phyloP scores from a whole-genome alignment of 2,113 vertebrate species.

The Thymallus thymallus region DNA sequence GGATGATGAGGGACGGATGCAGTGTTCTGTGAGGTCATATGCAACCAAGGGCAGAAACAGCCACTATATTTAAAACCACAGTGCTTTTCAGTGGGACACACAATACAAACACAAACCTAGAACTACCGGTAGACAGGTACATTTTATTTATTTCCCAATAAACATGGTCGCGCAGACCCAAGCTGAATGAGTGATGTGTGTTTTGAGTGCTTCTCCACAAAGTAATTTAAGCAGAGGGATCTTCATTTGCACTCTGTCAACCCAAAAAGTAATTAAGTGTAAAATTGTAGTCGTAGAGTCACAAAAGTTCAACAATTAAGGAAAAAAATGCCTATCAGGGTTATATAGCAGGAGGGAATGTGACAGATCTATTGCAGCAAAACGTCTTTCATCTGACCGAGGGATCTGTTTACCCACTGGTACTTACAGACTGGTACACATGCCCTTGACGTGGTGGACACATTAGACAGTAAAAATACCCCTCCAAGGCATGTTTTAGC shows the following conservation, averaged over 20 bases:
- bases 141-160: too few species aligned
- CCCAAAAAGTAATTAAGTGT: not conserved
- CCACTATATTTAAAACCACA: slow-evolving; percentile 28
- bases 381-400: not conserved
- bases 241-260: not conserved
- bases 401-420: not conserved
- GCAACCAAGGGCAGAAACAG: slow-evolving; percentile 16
- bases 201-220: not conserved
- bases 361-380: not conserved
- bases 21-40: slow-evolving; percentile 30
- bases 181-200: not conserved
- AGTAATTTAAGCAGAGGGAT: not conserved
- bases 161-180: too few species aligned
- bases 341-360: not conserved
- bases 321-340: too few species aligned
- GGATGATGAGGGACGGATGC: not conserved
- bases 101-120: not conserved
- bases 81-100: too few species aligned
- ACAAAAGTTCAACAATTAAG: not conserved
- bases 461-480: too few species aligned
- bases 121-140: not conserved
- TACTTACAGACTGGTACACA: not conserved
- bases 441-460: too few species aligned
- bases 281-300: not conserved
- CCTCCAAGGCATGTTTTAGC: too few species aligned